Evolutionary conservation across 1,140 invertebrate genomes (phyloP).

Genomic region (Solenopsis fugax): DNA sequence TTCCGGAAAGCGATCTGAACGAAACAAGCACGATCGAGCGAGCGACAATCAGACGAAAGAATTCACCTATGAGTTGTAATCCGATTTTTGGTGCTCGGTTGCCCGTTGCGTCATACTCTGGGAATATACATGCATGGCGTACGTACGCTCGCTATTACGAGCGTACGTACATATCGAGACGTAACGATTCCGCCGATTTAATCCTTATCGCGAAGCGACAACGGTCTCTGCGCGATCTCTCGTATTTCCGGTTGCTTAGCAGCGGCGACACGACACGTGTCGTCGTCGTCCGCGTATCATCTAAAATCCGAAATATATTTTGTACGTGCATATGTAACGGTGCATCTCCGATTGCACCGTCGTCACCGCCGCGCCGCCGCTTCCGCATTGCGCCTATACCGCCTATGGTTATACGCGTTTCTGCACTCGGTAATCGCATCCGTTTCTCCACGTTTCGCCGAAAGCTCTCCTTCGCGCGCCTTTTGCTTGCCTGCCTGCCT

Average conservation of each 20-base stretch:
- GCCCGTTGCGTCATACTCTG: background rate
- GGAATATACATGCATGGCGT: background rate
- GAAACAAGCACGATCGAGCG: background rate
- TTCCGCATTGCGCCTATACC: conserved; percentile 55
- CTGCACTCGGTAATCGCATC: conserved; percentile 66
- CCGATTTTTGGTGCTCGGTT: conserved; percentile 2
- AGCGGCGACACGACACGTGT: background rate
- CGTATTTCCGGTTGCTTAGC: conserved; percentile 12
- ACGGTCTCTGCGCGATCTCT: background rate
- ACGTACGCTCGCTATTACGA: background rate
- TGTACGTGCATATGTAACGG: conserved; percentile 12
- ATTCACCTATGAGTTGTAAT: conserved; percentile 30
- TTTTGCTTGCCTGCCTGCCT: conserved; percentile 8
- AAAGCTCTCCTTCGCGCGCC: conserved; percentile 37
- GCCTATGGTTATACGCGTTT: conserved; percentile 65
- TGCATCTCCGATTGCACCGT: background rate
- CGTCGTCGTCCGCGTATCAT: conserved; percentile 1
- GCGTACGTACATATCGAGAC: background rate
- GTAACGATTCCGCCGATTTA: conserved; percentile 24
- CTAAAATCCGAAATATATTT: conserved; percentile 42
- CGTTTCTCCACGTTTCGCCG: conserved; percentile 47
- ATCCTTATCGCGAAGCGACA: background rate
- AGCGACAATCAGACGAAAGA: conserved; percentile 1
- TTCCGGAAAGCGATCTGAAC: conserved; percentile 12
- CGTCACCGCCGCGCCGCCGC: background rate